Evolutionary conservation across 2,113 vertebrate genomes (phyloP).

Genomic region (Toxotes chatareus): DNA sequence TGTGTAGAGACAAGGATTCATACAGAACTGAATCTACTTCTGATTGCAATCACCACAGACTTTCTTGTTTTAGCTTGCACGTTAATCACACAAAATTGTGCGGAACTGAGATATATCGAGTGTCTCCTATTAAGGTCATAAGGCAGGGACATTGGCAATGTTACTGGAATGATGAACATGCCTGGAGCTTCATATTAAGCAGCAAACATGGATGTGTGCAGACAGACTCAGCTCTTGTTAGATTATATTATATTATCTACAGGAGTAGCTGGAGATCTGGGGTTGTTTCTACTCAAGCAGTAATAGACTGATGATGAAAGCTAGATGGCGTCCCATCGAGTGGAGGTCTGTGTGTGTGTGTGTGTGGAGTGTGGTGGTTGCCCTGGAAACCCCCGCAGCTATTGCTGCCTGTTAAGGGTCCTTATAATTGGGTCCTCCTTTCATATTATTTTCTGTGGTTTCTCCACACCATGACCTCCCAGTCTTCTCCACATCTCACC

Average conservation of each 20-base stretch:
- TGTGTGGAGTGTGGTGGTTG: conserved; percentile 70
- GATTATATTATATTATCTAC: conserved; percentile 71
- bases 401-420: conserved; percentile 77
- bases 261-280: conserved; percentile 55
- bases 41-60: conserved; percentile 35
- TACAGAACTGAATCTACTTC: neutral
- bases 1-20: conserved; percentile 20
- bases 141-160: neutral
- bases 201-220: conserved; percentile 51
- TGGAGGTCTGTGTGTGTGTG: conserved; percentile 45
- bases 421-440: conserved; percentile 84
- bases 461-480: conserved; percentile 68
- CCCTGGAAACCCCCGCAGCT: conserved; percentile 79
- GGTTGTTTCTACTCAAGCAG: conserved; percentile 70
- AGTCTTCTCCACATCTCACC: conserved; percentile 52
- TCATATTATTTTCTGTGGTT: conserved; percentile 77
- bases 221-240: conserved; percentile 63
- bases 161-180: conserved; percentile 32
- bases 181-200: conserved; percentile 44
- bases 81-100: conserved; percentile 20
- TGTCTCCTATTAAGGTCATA: conserved; percentile 41
- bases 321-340: conserved; percentile 73
- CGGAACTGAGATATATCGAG: conserved; percentile 20
- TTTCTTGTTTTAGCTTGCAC: conserved; percentile 15
- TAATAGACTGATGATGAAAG: conserved; percentile 81